phyloP scores from a whole-genome alignment of 2,888 invertebrate genomes.

The Cataglyphis cursor region DNA sequence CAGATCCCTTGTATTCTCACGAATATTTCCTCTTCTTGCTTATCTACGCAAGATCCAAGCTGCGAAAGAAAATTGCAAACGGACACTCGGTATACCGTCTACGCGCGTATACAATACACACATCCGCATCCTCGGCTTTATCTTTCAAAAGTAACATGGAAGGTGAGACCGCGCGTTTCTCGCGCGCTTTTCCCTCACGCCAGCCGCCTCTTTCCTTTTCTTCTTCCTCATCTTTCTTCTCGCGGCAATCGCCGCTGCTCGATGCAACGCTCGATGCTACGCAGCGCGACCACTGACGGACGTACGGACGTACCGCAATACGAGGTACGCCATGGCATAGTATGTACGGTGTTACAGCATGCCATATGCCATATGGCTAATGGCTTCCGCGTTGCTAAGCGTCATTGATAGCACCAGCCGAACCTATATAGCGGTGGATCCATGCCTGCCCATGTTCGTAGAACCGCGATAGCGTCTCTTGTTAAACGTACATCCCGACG shows the following conservation, averaged over 20 bases:
- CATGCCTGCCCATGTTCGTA: slow-evolving; percentile 52
- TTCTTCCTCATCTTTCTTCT: slow-evolving; percentile 34
- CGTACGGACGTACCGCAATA: slow-evolving; percentile 54
- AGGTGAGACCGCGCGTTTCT: slow-evolving; percentile 58
- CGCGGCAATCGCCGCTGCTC: slow-evolving; percentile 9
- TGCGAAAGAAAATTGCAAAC: slow-evolving; percentile 23
- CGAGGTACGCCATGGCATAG: slow-evolving; percentile 29
- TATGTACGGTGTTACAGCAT: slow-evolving; percentile 52
- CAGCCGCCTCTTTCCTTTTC: slow-evolving; percentile 26
- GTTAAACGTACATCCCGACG: slow-evolving; percentile 31
- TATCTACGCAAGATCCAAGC: not conserved
- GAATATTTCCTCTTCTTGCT: not conserved
- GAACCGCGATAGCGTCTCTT: slow-evolving; percentile 47
- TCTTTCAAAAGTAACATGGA: slow-evolving; percentile 49
- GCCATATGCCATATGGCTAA: slow-evolving; percentile 84
- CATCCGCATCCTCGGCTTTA: slow-evolving; percentile 42
- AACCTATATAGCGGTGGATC: slow-evolving; percentile 42
- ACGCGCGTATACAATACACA: not conserved
- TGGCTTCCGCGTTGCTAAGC: slow-evolving; percentile 85
- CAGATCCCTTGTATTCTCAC: too few relatives aligned
- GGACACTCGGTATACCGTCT: not conserved
- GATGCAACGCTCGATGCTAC: slow-evolving; percentile 11
- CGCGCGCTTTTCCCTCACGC: slow-evolving; percentile 40
- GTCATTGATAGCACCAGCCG: slow-evolving; percentile 81
- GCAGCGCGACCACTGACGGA: slow-evolving; percentile 55